Base-by-base conservation (phyloP, 2,797 vertebrate genomes). In the Lycodopsis pacificus region DNA sequence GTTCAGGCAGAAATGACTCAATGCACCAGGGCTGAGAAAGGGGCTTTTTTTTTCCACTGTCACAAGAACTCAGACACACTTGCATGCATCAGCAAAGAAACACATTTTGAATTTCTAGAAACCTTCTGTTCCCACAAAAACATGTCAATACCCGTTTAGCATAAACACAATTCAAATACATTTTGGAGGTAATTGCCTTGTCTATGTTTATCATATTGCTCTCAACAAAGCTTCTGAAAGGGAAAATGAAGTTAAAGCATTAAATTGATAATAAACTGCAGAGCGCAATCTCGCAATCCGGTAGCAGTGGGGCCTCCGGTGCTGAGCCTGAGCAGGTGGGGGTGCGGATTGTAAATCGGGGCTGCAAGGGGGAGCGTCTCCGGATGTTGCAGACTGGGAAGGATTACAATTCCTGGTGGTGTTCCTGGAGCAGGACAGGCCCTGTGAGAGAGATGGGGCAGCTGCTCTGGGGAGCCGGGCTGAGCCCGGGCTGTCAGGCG, bases 1-100 rank as follows among this genome's bases (percentile, higher is more conserved):
- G 71, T 86, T 94, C 90, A 93, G 91, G 92, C 94, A 95, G 94
- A 95, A 95, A 95, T 94, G 91, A 94, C 90, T 95, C 93, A 90
- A 89, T 82, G 88, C 89, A 86, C 76, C 85, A 86, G 88, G 90
- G 89, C 88, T 83, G 83, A 86, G 83, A 84, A 85, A 77, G 76
- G 48, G 40, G 65, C 79, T 81, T 88, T 83, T 25, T 25, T 86
- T 84, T 81, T 74, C 9, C 56, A 27, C 66, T 70, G 86, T 86
- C 83, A 91, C 88, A 87, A 90, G 82, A 86, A 81, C 25, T 84
- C 82, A 85, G 80, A 88, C 86, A 80, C 87, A 85, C 87, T 81
- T 82, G 76, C 85, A 82, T 76, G 90, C 92, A 90, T 89, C 88
- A 77, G 86, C 87, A 90, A 91, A 84, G 82, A 85, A 75, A 88